A percentile compares a stretch with the other conserved stretches of the same genome.
Conservation (phyloP, 2,113 vertebrate genomes). For the Addax nasomaculatus region DNA sequence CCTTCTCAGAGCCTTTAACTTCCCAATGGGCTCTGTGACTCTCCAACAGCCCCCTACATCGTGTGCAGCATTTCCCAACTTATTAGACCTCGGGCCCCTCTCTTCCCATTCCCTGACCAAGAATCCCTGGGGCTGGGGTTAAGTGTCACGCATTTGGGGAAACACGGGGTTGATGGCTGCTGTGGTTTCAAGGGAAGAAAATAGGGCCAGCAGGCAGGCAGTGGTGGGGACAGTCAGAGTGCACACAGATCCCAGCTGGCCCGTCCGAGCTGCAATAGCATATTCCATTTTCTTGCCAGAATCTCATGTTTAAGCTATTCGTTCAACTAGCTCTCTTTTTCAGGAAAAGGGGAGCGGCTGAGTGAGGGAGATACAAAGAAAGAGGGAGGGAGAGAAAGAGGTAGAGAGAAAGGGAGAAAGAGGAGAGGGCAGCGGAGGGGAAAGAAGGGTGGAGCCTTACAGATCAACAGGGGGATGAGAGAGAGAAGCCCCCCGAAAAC, state of each 20-base stretch:
- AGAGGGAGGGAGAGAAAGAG: neutral
- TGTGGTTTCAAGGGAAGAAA: neutral
- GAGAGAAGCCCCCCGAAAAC: neutral
- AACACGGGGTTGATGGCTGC: neutral
- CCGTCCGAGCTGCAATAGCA: neutral
- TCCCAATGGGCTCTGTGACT: neutral
- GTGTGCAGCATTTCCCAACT: neutral
- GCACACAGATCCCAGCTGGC: neutral
- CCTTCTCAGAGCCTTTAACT: neutral
- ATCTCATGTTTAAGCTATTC: neutral
- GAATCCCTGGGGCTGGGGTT: too few relatives aligned
- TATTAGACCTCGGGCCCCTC: too few relatives aligned
- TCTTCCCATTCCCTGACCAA: neutral
- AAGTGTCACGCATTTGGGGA: neutral
- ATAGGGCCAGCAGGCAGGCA: neutral
- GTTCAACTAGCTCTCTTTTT: neutral
- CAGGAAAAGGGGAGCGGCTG: neutral
- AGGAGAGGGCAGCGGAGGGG: too few relatives aligned
- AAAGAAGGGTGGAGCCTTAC: neutral
- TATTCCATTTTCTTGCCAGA: neutral
- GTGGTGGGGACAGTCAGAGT: rapidly evolving
- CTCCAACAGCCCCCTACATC: neutral
- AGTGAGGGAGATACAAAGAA: neutral
- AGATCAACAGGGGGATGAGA: neutral
- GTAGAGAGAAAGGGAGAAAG: neutral